Conservation (phyloP, 2,888 invertebrate species). For the Hirtodrosophila duncani region DNA sequence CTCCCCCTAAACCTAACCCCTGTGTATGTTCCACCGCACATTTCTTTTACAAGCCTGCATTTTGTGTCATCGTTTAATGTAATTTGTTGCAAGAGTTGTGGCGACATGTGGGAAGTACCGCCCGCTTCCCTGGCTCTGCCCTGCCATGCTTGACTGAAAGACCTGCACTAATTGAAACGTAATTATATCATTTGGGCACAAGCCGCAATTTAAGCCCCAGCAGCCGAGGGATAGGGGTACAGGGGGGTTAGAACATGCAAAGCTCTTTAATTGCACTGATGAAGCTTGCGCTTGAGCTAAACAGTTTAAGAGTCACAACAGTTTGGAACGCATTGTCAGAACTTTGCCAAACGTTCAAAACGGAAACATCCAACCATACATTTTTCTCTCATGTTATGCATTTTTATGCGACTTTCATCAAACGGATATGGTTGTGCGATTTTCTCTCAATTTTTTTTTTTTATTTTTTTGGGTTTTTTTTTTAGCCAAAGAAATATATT, state of each 20-base stretch:
- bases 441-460: conserved; percentile 11
- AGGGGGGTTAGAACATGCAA: too few relatives aligned
- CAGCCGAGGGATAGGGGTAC: too few relatives aligned
- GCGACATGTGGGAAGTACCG: conserved; percentile 27
- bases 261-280: too few relatives aligned
- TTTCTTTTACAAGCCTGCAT: conserved; percentile 16
- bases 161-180: conserved; percentile 46
- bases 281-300: not conserved
- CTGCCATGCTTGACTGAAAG: conserved; percentile 13
- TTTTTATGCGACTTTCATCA: conserved; percentile 29
- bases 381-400: conserved; percentile 18
- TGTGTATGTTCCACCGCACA: not conserved
- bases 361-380: conserved; percentile 2
- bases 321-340: not conserved
- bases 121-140: too few relatives aligned
- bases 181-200: conserved; percentile 47
- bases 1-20: too few relatives aligned
- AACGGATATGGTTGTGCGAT: conserved; percentile 30
- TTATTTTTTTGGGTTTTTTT: not conserved
- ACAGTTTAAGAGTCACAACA: conserved; percentile 9
- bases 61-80: conserved; percentile 31
- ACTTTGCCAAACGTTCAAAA: not conserved
- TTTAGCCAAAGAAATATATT: conserved; percentile 26
- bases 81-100: conserved; percentile 38
- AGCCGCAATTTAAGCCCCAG: conserved; percentile 38